A percentile compares a stretch with the other conserved stretches of the same genome.
Evolutionary conservation across 2,888 invertebrate genomes (phyloP).

Genomic region (Alentia gelatinosa): DNA sequence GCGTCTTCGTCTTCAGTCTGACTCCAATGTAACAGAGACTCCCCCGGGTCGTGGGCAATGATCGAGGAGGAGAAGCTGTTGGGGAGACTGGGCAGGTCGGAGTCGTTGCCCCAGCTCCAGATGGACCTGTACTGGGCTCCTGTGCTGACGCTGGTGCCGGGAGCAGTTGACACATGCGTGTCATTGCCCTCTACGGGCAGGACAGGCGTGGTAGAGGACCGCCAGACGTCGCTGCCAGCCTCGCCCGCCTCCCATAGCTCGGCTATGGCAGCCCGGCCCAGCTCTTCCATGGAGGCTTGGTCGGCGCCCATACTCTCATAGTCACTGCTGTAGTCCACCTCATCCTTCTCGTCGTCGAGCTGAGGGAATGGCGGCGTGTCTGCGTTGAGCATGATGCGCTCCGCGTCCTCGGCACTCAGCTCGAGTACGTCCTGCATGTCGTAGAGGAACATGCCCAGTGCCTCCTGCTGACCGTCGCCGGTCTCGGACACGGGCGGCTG

Average conservation of each 20-base stretch:
- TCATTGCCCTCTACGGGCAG: not conserved
- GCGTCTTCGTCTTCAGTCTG: not conserved
- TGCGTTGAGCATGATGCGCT: not conserved
- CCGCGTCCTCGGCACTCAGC: constrained; percentile 49
- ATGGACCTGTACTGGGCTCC: constrained; percentile 45
- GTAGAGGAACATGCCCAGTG: constrained; percentile 40
- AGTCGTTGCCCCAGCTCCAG: constrained; percentile 55
- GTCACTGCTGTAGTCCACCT: constrained; percentile 56
- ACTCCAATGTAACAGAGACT: not conserved
- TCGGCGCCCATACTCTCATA: constrained; percentile 60
- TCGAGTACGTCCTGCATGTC: constrained; percentile 58
- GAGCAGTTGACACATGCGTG: not conserved
- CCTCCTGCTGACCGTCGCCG: not conserved
- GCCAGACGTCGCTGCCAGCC: not conserved
- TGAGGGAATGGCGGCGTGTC: not conserved
- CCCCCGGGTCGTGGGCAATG: not conserved
- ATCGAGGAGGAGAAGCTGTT: not conserved
- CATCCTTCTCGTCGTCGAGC: not conserved
- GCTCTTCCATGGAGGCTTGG: constrained; percentile 56
- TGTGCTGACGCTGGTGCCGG: not conserved
- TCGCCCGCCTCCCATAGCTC: constrained; percentile 40
- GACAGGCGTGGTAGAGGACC: not conserved
- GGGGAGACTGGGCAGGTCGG: constrained; percentile 52
- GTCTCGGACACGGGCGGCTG: not conserved
- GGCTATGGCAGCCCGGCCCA: constrained; percentile 16